Percentiles rank a stretch among this genome's conserved stretches.
Conservation (phyloP, 2,888 invertebrate genomes). For the Dromius quadrimaculatus region DNA sequence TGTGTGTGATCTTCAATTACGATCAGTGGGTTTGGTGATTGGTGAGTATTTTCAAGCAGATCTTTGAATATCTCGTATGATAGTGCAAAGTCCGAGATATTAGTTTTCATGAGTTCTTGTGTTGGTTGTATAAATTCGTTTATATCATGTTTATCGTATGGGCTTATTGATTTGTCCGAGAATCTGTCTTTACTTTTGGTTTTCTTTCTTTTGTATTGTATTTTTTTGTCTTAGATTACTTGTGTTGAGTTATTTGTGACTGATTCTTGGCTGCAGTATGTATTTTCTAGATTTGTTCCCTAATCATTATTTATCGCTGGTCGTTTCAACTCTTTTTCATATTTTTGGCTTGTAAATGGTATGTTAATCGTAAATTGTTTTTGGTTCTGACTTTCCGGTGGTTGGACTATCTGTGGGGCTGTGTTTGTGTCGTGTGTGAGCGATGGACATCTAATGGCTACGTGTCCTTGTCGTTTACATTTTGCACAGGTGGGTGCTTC, state of each 20-base stretch:
- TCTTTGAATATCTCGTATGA: not conserved
- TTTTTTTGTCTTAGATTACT: not conserved
- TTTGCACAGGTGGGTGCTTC: not conserved
- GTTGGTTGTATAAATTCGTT: not conserved
- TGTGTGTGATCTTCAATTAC: not conserved
- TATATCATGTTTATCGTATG: not conserved
- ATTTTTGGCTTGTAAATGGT: not conserved
- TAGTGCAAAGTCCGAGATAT: not conserved
- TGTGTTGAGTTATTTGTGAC: too few relatives aligned
- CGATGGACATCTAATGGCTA: not conserved
- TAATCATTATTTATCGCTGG: not conserved
- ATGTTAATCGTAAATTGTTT: not conserved
- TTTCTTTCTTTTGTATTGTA: not conserved
- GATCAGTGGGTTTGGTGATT: not conserved
- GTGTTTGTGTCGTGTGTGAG: not conserved
- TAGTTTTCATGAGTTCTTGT: not conserved
- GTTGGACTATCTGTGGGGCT: too few relatives aligned
- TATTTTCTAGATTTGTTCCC: not conserved
- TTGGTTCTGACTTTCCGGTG: not conserved
- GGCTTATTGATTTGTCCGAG: not conserved
- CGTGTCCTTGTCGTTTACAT: conserved; percentile 2
- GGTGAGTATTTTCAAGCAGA: not conserved
- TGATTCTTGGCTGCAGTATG: too few relatives aligned
- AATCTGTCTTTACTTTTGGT: not conserved
- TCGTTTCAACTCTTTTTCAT: not conserved